phyloP scores from a whole-genome alignment of 2,113 vertebrate species.

The Boulengerochromis microlepis region DNA sequence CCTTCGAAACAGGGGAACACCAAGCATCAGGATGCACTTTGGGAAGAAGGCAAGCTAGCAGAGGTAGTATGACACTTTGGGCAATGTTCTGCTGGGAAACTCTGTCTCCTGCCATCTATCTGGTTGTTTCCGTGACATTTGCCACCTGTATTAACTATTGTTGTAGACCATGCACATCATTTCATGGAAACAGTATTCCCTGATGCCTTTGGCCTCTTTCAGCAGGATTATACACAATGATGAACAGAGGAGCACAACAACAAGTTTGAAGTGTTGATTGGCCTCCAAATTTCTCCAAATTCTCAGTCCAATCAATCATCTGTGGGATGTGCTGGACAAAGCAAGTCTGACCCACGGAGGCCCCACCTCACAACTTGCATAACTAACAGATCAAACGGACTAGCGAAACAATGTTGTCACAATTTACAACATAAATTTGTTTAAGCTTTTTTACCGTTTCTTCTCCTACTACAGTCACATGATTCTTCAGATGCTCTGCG shows the following conservation, averaged over 20 bases:
- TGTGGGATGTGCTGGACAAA: background rate
- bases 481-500: background rate
- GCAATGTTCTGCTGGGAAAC: too few relatives aligned
- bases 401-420: background rate
- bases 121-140: too few relatives aligned
- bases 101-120: too few relatives aligned
- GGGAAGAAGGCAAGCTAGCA: too few relatives aligned
- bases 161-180: too few relatives aligned
- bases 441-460: background rate
- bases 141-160: too few relatives aligned
- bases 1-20: too few relatives aligned
- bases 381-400: background rate
- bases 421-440: background rate
- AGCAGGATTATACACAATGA: too few relatives aligned
- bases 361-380: background rate
- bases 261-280: background rate
- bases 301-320: fast-evolving
- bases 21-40: too few relatives aligned
- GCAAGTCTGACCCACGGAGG: fast-evolving
- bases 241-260: background rate
- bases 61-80: too few relatives aligned
- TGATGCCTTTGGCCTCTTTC: too few relatives aligned
- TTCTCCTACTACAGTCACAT: background rate
- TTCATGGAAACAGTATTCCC: too few relatives aligned
- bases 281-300: background rate